phyloP scores from a whole-genome alignment of 2,888 invertebrate genomes.

The Hyalella azteca region DNA sequence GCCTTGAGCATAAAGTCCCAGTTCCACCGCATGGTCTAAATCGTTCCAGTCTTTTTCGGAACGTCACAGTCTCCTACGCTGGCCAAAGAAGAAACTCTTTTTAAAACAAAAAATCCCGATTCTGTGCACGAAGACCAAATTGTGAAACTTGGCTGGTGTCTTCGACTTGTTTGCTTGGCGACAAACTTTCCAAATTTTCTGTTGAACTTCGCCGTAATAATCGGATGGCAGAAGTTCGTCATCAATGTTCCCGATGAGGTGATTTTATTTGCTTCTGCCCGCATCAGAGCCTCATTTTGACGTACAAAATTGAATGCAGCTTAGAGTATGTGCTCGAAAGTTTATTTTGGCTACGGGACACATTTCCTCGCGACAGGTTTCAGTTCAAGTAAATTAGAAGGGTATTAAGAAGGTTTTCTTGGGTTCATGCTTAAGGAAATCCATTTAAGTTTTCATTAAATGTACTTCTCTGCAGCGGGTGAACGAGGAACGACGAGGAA shows the following conservation, averaged over 20 bases:
- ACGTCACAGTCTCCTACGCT: not conserved
- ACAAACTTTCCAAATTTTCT: slow-evolving; percentile 27
- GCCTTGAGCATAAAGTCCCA: not conserved
- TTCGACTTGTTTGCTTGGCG: slow-evolving; percentile 22
- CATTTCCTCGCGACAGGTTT: no score
- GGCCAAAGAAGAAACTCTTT: not conserved
- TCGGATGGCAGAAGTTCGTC: slow-evolving; percentile 21
- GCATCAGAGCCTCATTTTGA: not conserved
- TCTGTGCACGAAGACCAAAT: slow-evolving; percentile 12
- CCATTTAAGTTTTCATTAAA: no score
- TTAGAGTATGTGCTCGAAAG: no score
- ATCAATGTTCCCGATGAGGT: slow-evolving; percentile 31
- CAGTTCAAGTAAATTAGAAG: no score
- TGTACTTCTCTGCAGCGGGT: no score
- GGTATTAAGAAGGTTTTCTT: no score
- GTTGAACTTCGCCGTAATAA: slow-evolving; percentile 30
- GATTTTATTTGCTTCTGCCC: not conserved
- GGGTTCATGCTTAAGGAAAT: no score
- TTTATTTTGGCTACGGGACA: no score
- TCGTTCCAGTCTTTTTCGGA: not conserved
- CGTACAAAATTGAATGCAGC: not conserved
- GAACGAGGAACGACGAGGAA: no score
- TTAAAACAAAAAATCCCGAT: slow-evolving; percentile 9
- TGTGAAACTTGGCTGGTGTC: slow-evolving; percentile 29
- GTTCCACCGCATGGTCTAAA: not conserved